Evolutionary conservation across 2,888 invertebrate genomes (phyloP), one percentile per base, ranked within the genome.

Genomic region (Catonia carolina): DNA sequence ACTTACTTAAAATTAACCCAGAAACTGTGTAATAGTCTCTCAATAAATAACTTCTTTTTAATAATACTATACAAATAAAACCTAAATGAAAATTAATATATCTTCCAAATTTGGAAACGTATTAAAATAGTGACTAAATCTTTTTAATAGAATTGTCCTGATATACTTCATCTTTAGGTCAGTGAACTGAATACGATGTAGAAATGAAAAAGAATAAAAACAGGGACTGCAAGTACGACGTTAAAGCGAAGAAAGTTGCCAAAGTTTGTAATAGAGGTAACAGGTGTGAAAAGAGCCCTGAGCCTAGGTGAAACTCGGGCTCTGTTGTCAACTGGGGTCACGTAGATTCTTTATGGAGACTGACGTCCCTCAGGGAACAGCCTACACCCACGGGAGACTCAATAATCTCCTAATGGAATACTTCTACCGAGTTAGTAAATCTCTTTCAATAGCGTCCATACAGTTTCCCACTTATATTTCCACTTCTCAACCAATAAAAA

Each of bases 321-420:
- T 14, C 37, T 15, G 37, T 37, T 37, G 42, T 14, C 8, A 2
- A 22, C 8, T 22, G 45, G 45, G 45, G 45, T 45, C 45, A 45
- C 45, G 45, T 45, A 45, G 45, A 27, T 45, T 45, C 45, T 45
- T 45, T 45, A 45, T 45, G 45, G 45, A 27, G 45, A 22, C 22
- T 27, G 45, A 22, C 45, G 45, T 45, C 45, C 45, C 45, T 14
- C 7, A 27, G 45, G 45, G 27, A 27, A 27, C 22, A 6, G 27
- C 8, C 5, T 17, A 39, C n/a, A n/a, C 42, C 42, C 45, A 14
- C 14, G 45, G 45, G 45, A 27, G 45, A 45, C 45, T 45, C 45
- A 45, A 45, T 45, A 45, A 45, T 27, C 45, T 45, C 45, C 45
- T 45, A 45, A 45, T 45, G 45, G 45, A 45, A 45, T 45, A 45